Base-by-base conservation (phyloP, 2,888 invertebrate species). In the Caenorhabditis imperialis region DNA sequence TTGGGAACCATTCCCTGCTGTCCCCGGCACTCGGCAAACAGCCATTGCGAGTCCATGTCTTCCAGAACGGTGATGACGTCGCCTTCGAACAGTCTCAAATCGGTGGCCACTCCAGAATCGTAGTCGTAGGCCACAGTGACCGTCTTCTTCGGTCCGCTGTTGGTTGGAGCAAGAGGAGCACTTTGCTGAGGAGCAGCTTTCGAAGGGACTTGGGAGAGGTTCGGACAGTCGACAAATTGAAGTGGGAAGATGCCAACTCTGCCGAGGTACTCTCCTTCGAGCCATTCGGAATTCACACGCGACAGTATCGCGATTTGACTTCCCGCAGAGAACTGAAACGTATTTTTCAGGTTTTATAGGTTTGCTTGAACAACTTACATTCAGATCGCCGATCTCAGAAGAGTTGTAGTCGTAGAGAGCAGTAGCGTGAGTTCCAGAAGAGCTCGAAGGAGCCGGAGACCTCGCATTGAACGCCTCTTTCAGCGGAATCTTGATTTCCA, bases 331-430 rank as follows among this genome's bases (percentile, higher is more conserved):
- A 86, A 86, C 85, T 85, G 61, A 62, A 83, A 77, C 2, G 3
- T 14, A 3, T n/a, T 23, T 23, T 20, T 5, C n/a, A 23, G 23
- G 10, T 22, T 2, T n/a, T 35, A 6, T 25, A 22, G 25, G 3
- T 4, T 23, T 45, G 3, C 18, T n/a, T 18, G 8, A 55, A 45
- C 55, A 27, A 42, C 62, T 40, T 44, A 86, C 86, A 67, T 77
- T 61, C 16, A 86, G 63, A 75, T 86, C 86, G 16, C 84, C 84
- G 5, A 72, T 55, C 44, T 82, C 77, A 1, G 70, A 63, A 1
- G 84, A 83, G 63, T 74, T 63, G 57, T 83, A 86, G 58, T 85
- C 86, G 62, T 84, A 86, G 14, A 86, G 33, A 7, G 86, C 86
- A 1, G 76, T 77, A 1, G 81, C 83, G 48, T 38, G 48, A 0